Percentiles rank a stretch among this genome's conserved stretches.
Conservation (phyloP, 2,113 vertebrate species). For the Empidonax alnorum region DNA sequence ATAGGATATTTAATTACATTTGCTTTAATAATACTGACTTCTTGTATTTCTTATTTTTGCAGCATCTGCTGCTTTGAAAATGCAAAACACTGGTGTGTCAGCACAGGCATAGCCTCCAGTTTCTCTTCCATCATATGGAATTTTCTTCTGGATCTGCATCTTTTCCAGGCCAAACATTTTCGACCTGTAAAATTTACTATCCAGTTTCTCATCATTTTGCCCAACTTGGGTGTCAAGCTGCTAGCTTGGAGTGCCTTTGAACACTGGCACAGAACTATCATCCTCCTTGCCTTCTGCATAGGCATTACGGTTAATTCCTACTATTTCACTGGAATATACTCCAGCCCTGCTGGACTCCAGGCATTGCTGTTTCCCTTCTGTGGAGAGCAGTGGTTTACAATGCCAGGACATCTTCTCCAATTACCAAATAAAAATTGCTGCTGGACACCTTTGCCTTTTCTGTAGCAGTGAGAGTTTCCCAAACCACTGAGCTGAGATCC, state of each 20-base stretch:
- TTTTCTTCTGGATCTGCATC: neutral
- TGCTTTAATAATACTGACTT: neutral
- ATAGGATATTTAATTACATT: neutral
- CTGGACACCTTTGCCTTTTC: neutral
- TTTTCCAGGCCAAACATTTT: neutral
- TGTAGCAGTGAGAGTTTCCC: neutral
- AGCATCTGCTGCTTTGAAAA: neutral
- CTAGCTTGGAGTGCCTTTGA: neutral
- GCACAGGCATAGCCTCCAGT: neutral
- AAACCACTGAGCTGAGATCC: neutral
- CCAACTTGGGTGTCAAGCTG: neutral
- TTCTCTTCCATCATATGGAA: neutral
- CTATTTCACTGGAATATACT: neutral
- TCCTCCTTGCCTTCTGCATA: neutral
- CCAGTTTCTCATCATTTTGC: neutral
- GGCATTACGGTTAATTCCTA: neutral
- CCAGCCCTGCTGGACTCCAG: neutral
- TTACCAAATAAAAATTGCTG: neutral
- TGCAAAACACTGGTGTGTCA: neutral
- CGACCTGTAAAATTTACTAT: neutral
- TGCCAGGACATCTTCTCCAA: neutral
- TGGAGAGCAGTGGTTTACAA: neutral
- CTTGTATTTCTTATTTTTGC: conserved; percentile 13
- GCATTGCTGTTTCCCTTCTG: neutral
- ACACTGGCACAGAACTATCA: neutral